These are phyloP conservation scores for Erebia epiphron DNA, from an alignment of 2,888 invertebrate species.

Conservation along the genomic window DNA sequence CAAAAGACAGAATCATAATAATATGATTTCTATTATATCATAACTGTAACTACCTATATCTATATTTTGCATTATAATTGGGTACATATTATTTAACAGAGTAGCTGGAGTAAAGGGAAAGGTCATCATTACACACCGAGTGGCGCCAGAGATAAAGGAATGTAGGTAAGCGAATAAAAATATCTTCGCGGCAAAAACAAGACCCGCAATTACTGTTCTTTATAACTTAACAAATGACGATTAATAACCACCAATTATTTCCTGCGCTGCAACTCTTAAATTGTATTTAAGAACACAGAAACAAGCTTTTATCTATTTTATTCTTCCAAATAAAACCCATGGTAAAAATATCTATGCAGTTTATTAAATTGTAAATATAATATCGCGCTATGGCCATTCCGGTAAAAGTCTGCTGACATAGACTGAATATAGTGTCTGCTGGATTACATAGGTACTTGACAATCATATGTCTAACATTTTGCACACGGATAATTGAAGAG, in stretches of 20 bases:
- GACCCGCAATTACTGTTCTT: constrained; percentile 30
- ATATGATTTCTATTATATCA: too few species aligned
- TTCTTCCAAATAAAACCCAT: background rate
- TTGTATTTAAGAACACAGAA: background rate
- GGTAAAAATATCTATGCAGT: background rate
- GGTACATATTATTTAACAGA: constrained; percentile 4
- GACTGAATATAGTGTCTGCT: too few species aligned
- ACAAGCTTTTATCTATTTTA: too few species aligned
- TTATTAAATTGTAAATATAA: background rate
- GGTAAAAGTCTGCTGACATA: too few species aligned
- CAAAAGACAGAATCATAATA: too few species aligned
- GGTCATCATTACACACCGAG: constrained; percentile 37
- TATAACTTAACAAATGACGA: constrained; percentile 23
- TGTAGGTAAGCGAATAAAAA: constrained; percentile 37
- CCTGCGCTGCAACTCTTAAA: constrained; percentile 18
- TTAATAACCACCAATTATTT: constrained; percentile 18
- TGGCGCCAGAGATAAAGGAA: constrained; percentile 40
- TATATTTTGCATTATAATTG: background rate
- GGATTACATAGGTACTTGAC: too few species aligned
- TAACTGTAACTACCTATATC: background rate
- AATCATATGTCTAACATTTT: too few species aligned
- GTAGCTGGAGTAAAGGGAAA: constrained; percentile 34
- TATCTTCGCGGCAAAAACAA: constrained; percentile 32
- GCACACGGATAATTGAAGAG: too few species aligned
- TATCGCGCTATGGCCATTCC: too few species aligned